Percentiles rank a stretch among this genome's conserved stretches.
Evolutionary conservation across 2,888 invertebrate genomes (phyloP).

Genomic region (Erynnis tages): DNA sequence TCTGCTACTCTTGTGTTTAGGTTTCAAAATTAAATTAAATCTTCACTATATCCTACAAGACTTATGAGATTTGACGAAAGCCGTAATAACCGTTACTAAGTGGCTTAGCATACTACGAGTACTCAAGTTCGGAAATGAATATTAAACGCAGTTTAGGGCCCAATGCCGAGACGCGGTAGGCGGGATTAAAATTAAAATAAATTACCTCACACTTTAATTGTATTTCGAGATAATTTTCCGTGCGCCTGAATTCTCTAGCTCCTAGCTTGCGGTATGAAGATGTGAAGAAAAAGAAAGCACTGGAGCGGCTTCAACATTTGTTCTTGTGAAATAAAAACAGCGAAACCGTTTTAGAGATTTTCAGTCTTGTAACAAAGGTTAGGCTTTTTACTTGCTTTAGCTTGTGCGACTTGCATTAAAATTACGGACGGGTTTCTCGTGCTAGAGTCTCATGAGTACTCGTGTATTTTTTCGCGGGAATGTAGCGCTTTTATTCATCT

Average conservation of each 20-base stretch:
- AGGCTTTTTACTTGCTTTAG: slow-evolving; percentile 18
- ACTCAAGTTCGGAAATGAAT: slow-evolving; percentile 37
- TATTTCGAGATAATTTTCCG: slow-evolving; percentile 79
- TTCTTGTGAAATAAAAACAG: slow-evolving; percentile 17
- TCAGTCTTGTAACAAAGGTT: slow-evolving; percentile 24
- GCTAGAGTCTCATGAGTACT: background rate
- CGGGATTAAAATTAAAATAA: slow-evolving; percentile 78
- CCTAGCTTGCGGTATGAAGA: slow-evolving; percentile 59
- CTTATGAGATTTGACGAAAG: background rate
- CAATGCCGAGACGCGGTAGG: slow-evolving; percentile 49
- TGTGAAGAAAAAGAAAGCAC: slow-evolving; percentile 44
- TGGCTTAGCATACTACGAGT: slow-evolving; percentile 49
- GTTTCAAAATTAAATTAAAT: too few relatives aligned
- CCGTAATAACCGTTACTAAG: slow-evolving; percentile 49
- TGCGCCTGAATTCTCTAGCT: slow-evolving; percentile 74
- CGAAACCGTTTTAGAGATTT: slow-evolving; percentile 21
- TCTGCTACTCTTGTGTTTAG: too few relatives aligned
- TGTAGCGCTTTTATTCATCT: slow-evolving; percentile 7
- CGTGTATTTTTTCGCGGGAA: background rate
- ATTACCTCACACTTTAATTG: slow-evolving; percentile 79
- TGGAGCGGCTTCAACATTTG: slow-evolving; percentile 42
- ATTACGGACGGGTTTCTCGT: slow-evolving; percentile 15
- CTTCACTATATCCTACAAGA: background rate
- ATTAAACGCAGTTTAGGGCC: slow-evolving; percentile 41
- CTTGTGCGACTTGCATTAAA: slow-evolving; percentile 18